phyloP scores from a whole-genome alignment of 2,888 invertebrate genomes.

The Erebia epiphron region DNA sequence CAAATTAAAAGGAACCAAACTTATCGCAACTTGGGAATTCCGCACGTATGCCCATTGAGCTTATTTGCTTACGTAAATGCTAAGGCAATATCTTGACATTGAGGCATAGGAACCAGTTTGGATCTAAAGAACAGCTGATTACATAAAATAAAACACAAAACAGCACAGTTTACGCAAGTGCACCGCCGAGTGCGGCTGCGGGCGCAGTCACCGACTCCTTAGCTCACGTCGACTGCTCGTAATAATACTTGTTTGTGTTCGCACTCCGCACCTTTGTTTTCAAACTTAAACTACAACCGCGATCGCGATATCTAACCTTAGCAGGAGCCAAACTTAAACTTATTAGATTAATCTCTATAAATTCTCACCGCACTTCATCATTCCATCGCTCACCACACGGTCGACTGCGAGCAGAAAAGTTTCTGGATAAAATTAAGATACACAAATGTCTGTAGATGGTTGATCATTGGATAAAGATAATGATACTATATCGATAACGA shows the following conservation, averaged over 20 bases:
- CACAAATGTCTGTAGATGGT: slow-evolving; percentile 13
- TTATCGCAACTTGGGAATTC: background rate
- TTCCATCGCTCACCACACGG: background rate
- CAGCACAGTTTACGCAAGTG: slow-evolving; percentile 67
- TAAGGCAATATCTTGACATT: slow-evolving; percentile 45
- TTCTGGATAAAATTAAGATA: slow-evolving; percentile 8
- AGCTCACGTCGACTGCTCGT: slow-evolving; percentile 41
- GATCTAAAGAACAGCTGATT: slow-evolving; percentile 60
- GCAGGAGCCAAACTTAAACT: background rate
- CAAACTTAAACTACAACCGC: slow-evolving; percentile 22
- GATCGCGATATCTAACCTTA: slow-evolving; percentile 12
- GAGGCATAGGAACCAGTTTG: slow-evolving; percentile 50
- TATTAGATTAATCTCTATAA: slow-evolving; percentile 15
- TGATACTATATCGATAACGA: slow-evolving; percentile 54
- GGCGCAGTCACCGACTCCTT: slow-evolving; percentile 24
- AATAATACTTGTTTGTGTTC: slow-evolving; percentile 25
- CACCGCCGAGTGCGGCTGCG: slow-evolving; percentile 45
- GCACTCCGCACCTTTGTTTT: slow-evolving; percentile 30
- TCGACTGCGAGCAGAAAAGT: background rate
- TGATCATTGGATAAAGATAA: slow-evolving; percentile 46
- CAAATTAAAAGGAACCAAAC: background rate
- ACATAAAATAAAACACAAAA: slow-evolving; percentile 57
- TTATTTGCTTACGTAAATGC: slow-evolving; percentile 22
- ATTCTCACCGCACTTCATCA: background rate
- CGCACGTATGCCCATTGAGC: background rate